Evolutionary conservation across 2,113 vertebrate species (phyloP).

Genomic region (Rattus norvegicus): DNA sequence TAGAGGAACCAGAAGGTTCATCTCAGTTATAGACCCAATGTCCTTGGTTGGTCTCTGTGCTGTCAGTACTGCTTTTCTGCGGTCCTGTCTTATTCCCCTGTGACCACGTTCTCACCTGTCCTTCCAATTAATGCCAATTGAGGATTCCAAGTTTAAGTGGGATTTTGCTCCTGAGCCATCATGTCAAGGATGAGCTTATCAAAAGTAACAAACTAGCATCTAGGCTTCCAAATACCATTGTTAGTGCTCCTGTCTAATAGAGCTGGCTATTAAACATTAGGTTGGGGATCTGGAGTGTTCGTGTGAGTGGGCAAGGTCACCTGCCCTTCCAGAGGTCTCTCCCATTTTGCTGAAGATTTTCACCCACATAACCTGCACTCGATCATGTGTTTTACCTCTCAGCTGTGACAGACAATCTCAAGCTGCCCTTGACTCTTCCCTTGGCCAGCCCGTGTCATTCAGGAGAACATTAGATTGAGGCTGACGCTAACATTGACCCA

Average conservation of each 20-base stretch:
- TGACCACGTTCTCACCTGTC: not conserved
- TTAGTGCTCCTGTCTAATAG: not conserved
- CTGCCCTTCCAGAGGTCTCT: not conserved
- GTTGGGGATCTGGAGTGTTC: not conserved
- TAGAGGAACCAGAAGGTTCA: not conserved
- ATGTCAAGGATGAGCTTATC: not conserved
- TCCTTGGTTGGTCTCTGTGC: not conserved
- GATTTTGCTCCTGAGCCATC: not conserved
- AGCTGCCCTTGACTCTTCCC: not conserved
- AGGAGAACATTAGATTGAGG: not conserved
- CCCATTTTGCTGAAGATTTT: not conserved
- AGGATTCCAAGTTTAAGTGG: not conserved
- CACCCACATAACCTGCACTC: not conserved
- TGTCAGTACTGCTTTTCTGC: not conserved
- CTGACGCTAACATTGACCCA: not conserved
- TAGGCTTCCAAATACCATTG: not conserved
- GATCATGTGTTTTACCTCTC: not conserved
- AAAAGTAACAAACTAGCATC: not conserved
- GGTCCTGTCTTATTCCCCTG: not conserved
- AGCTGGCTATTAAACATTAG: not conserved
- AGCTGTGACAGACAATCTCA: not conserved
- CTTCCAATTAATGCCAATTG: not conserved
- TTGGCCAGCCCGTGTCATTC: not conserved
- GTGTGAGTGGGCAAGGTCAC: not conserved
- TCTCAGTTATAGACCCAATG: not conserved